Base-by-base conservation (phyloP, 1,140 invertebrate species). In the Drosophila malerkotliana region DNA sequence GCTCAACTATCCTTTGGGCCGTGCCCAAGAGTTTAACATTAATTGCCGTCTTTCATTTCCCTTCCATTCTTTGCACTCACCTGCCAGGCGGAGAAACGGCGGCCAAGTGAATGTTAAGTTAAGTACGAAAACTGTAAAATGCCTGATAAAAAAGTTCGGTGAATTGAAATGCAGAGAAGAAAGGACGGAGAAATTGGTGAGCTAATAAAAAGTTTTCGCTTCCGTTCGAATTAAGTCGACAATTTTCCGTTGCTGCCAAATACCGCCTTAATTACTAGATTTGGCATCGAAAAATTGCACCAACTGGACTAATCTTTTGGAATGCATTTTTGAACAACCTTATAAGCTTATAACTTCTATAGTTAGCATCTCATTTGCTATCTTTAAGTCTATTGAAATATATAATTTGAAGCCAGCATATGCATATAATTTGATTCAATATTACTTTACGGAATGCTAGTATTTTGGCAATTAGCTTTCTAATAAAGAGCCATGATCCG, bases 21-120 rank as follows among this genome's bases (percentile, higher is more conserved):
- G 57, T 80, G 77, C 77, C 77, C 77, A 81, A 53, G 64, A 71
- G 79, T 74, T 79, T 79, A 75, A 60, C 79, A 83, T 83, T 83
- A 83, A 83, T 83, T 79, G 79, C 79, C 79, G 72, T 75, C 57
- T 83, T 79, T 62, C 79, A 83, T 59, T 79, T 78, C 47, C 64
- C 49, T 62, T 41, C 53, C 77, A 57, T 58, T 60, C 66, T 34
- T 30, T 45, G 44, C 68, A 37, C 64, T 77, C 47, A 77, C 74
- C 79, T 81, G 58, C 47, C 39, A 37, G 21, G 41, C 14, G 41
- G 30, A 48, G 47, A 32, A 44, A 57, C 39, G 41, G 48, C 18
- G 48, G 56, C 48, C 41, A 60, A 77, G 55, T 62, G 49, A 81
- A 73, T 72, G 79, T 49, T 61, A 66, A 77, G 69, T 74, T 75